Evolutionary conservation across 2,797 vertebrate genomes (phyloP), one percentile per base, ranked within the genome.

Genomic region (Micromesistius poutassou): DNA sequence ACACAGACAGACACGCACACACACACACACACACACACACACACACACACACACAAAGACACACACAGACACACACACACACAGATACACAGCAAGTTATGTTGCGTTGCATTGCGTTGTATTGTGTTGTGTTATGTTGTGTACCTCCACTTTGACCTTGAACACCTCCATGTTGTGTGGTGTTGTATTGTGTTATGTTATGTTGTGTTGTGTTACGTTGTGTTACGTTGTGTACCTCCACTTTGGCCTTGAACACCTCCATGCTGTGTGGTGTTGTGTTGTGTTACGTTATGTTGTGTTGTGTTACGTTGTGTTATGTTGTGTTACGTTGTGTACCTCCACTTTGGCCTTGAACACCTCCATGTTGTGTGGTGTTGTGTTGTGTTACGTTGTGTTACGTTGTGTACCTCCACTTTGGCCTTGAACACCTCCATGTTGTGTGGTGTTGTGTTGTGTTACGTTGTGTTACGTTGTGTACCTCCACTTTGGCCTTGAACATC

Each of bases 381-480:
- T 3, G 33, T 33, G 33, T 33, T 33, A 5, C 33, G 33, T 33
- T 33, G 33, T 3, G 33, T 33, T 33, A 5, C 33, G 28, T 16
- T 30, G 68, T 40, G 10, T 22, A 97, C 97, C 96, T 98, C 97
- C 88, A 97, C 93, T 94, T 97, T 96, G 90, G 96, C 94, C 85
- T 95, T 98, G 92, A 96, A 97, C 91, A 97, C 96, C 87, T 97
- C 96, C 81, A 97, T 96, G 33, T 33, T 33, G 33, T 33, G 33
- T 33, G 0, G 33, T 33, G 91, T 97, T 96, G 77, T 96, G 96
- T 33, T 33, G 33, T 3, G 33, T 33, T 4, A 5, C 5, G 33
- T 33, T 33, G 33, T 3, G 33, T 33, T 33, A 5, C 33, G 33
- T 35, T 6, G 33, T 35, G 5, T 31, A 71, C 30, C 9, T 13